A percentile compares a stretch with the other conserved stretches of the same genome.
phyloP scores from a whole-genome alignment of 2,797 vertebrate genomes.

The Cyclopterus lumpus region DNA sequence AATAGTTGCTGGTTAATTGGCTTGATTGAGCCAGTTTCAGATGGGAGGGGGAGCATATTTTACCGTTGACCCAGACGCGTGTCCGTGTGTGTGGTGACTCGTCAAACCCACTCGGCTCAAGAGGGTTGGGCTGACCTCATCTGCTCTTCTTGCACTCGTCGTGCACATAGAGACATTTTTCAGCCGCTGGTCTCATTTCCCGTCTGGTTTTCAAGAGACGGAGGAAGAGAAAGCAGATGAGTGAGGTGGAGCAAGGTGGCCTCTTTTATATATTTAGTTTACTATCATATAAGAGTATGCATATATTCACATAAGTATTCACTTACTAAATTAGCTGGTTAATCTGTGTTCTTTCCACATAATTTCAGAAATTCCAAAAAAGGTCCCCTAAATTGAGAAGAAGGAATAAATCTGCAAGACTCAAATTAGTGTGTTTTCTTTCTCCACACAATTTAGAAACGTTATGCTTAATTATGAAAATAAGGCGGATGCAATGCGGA shows the following conservation, averaged over 20 bases:
- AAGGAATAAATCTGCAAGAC: too few relatives aligned
- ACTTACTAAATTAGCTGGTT: too few relatives aligned
- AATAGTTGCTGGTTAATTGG: neutral
- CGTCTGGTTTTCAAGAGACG: neutral
- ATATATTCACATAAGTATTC: too few relatives aligned
- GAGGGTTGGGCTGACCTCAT: constrained; percentile 27
- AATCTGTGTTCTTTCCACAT: too few relatives aligned
- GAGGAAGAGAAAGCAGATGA: neutral
- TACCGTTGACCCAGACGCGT: neutral
- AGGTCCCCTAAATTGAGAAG: too few relatives aligned
- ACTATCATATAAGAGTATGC: too few relatives aligned
- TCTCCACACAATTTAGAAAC: neutral
- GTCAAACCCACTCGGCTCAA: constrained; percentile 47
- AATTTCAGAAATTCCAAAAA: too few relatives aligned
- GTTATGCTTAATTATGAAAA: neutral
- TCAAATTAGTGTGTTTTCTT: too few relatives aligned
- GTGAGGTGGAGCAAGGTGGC: neutral
- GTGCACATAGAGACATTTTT: neutral
- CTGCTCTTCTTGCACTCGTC: neutral
- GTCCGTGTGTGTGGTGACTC: constrained; percentile 50
- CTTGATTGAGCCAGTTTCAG: neutral
- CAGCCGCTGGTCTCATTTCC: neutral
- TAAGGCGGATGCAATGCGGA: too few relatives aligned
- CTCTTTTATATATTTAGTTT: too few relatives aligned
- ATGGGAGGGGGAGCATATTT: neutral